phyloP scores from a whole-genome alignment of 2,113 vertebrate species.

The Penelope pileata region DNA sequence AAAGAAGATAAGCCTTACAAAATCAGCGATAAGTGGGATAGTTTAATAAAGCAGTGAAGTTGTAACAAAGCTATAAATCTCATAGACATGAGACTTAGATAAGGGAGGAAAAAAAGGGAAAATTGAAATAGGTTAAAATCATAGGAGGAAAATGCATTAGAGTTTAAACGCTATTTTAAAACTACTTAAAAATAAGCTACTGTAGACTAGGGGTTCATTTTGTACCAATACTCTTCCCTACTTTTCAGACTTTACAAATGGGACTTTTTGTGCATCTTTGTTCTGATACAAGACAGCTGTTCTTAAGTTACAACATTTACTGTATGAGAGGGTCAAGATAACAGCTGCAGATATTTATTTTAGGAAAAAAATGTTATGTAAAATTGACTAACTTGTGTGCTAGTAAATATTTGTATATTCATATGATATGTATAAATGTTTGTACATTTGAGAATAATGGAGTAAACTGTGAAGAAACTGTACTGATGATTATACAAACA shows the following conservation, averaged over 20 bases:
- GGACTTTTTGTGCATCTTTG: neutral
- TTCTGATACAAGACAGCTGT: neutral
- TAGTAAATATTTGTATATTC: neutral
- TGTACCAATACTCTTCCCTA: neutral
- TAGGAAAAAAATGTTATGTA: neutral
- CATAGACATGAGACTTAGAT: constrained; percentile 9
- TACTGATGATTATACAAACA: rapidly evolving
- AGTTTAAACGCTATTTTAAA: neutral
- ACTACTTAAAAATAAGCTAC: neutral
- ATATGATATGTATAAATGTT: neutral
- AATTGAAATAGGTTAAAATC: neutral
- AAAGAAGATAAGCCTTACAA: constrained; percentile 21
- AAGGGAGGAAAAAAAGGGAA: neutral
- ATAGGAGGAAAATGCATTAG: neutral
- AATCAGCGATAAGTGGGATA: neutral
- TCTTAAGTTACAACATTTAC: neutral
- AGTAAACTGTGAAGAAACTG: neutral
- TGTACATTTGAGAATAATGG: neutral
- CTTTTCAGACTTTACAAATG: neutral
- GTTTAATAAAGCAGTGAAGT: constrained; percentile 8
- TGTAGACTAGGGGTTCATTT: neutral
- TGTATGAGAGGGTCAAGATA: neutral
- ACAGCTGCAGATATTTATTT: neutral
- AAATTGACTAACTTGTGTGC: neutral
- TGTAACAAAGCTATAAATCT: constrained; percentile 38